Percentiles rank a stretch among this genome's conserved stretches.
Evolutionary conservation across 2,888 invertebrate species (phyloP).

Genomic region (Anagyrus pseudococci): DNA sequence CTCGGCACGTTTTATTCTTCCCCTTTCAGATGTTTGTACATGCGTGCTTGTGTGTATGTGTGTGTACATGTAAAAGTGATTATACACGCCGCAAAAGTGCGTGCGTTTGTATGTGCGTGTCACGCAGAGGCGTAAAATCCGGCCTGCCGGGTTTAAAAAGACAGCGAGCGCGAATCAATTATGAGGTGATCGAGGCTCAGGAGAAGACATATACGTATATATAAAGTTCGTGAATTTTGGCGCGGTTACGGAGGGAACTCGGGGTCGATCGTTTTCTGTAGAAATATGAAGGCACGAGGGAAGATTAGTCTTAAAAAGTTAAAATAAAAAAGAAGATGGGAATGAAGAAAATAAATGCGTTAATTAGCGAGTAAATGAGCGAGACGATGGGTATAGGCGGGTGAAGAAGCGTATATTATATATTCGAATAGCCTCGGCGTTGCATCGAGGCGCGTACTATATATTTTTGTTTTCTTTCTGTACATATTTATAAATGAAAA

Average conservation of each 20-base stretch:
- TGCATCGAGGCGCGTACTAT: conserved; percentile 29
- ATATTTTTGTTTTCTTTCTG: conserved; percentile 37
- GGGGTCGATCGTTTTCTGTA: background rate
- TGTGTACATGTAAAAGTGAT: too few species aligned
- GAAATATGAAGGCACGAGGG: background rate
- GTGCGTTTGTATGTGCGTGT: too few species aligned
- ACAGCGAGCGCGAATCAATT: too few species aligned
- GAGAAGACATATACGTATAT: too few species aligned
- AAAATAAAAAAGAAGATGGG: too few species aligned
- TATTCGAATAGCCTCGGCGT: conserved; percentile 15
- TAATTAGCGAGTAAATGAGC: too few species aligned
- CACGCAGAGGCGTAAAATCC: too few species aligned
- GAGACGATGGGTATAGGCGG: conserved; percentile 9
- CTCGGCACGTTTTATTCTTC: background rate
- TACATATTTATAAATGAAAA: conserved; percentile 37
- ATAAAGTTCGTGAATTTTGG: background rate
- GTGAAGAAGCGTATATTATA: conserved; percentile 1
- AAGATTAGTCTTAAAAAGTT: too few species aligned
- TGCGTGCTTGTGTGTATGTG: too few species aligned
- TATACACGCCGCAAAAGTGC: too few species aligned
- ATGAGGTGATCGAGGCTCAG: too few species aligned
- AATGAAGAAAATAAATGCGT: conserved; percentile 1
- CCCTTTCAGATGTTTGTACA: background rate
- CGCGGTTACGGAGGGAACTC: background rate
- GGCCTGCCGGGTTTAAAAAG: too few species aligned